Base-by-base conservation (phyloP, 2,888 invertebrate species). In the Netelia melanura region DNA sequence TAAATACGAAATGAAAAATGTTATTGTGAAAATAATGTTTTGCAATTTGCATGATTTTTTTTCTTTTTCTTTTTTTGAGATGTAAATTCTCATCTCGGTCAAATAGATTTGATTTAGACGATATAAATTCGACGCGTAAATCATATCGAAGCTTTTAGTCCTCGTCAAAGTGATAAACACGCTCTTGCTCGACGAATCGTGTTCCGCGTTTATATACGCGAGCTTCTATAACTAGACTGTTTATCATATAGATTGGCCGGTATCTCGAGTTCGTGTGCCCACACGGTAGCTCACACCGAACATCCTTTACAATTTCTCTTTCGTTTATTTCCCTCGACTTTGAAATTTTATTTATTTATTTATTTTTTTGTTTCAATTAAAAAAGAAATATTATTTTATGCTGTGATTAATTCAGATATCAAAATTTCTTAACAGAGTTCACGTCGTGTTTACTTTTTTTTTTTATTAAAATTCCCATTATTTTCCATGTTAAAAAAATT, bases 221-320 rank as follows among this genome's bases (percentile, higher is more conserved):
- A 85, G 81, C 84, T 71, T 78, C 68, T 86, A 87, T 86, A 91
- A 91, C 90, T 89, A 87, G 90, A 84, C 92, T 91, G 91, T 92
- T 92, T 92, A 92, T 92, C 92, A 92, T 92, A 92, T 92, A 92
- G 92, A 92, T 92, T 92, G 92, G 91, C 90, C 89, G 84, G 86
- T 85, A 74, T 74, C 62, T 76, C 8, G 67, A 44, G 75, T 81
- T 71, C 72, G 61, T 61, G 58, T 56, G 43, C 65, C 71, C 76
- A 54, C 81, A 79, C 84, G 68, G 85, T 83, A 85, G 85, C 77
- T 84, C 65, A 78, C 67, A 56, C 61, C 67, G 76, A 68, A 74
- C 58, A 25, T 25, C 58, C 61, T 65, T n/a, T 38, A 48, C n/a
- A 17, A 64, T 72, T 62, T 82, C 10, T 38, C 58, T 80, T 62